Conservation (phyloP, 2,888 invertebrate species). For the Lamproptera curius region DNA sequence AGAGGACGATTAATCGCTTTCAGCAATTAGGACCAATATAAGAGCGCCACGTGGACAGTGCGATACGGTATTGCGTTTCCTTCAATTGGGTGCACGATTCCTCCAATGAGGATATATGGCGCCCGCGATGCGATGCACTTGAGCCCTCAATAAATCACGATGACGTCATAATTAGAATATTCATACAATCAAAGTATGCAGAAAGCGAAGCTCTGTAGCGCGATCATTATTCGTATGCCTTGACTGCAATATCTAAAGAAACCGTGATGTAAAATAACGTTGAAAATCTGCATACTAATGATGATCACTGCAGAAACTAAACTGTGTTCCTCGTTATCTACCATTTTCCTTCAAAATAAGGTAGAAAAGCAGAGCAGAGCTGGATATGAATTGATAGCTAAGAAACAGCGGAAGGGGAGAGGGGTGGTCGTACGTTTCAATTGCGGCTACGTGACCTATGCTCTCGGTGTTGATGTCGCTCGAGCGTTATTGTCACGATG, state of each 20-base stretch:
- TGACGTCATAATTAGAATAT: background rate
- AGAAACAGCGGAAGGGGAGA: too few relatives aligned
- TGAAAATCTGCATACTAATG: too few relatives aligned
- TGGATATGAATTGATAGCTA: too few relatives aligned
- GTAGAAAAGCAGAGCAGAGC: too few relatives aligned
- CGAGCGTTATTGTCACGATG: background rate
- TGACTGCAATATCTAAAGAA: too few relatives aligned
- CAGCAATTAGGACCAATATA: slow-evolving; percentile 18
- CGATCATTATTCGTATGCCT: too few relatives aligned
- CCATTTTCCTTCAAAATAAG: too few relatives aligned
- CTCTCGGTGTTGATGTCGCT: slow-evolving; percentile 10
- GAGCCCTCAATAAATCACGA: background rate
- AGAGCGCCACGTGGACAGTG: background rate
- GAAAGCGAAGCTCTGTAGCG: too few relatives aligned
- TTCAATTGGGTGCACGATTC: slow-evolving; percentile 17
- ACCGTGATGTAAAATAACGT: too few relatives aligned
- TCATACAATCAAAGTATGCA: too few relatives aligned
- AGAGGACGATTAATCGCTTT: slow-evolving; percentile 15
- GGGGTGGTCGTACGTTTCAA: slow-evolving; percentile 4
- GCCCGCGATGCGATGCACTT: background rate
- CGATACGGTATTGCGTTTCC: slow-evolving; percentile 14
- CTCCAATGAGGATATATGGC: slow-evolving; percentile 15
- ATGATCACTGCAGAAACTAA: too few relatives aligned
- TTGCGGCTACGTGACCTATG: slow-evolving; percentile 13
- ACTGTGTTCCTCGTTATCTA: too few relatives aligned